Percentiles rank a stretch among this genome's conserved stretches.
These are phyloP conservation scores for Tetrax tetrax DNA, from an alignment of 2,113 vertebrate genomes.

Conservation along the genomic window DNA sequence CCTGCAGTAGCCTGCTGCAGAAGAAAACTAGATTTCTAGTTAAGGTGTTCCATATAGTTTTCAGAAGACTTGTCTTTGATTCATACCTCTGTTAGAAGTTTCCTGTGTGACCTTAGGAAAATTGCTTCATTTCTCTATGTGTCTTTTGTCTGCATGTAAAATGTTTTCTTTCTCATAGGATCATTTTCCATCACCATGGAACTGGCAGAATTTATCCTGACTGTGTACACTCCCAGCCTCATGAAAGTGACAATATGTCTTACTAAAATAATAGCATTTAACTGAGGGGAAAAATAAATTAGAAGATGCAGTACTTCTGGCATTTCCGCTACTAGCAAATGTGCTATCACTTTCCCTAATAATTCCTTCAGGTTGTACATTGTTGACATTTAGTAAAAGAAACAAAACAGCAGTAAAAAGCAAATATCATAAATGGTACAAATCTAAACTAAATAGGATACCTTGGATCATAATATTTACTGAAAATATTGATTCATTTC, in stretches of 20 bases:
- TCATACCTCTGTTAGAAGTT: background rate
- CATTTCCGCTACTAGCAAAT: conserved; percentile 51
- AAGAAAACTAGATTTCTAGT: background rate
- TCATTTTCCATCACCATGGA: background rate
- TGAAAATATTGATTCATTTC: conserved; percentile 34
- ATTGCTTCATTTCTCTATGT: background rate
- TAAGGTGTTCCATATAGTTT: background rate
- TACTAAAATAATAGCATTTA: background rate
- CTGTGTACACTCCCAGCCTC: background rate
- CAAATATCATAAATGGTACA: background rate
- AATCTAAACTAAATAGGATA: conserved; percentile 20
- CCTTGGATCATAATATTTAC: conserved; percentile 19
- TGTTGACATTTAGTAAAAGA: conserved; percentile 45
- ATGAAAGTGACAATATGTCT: background rate
- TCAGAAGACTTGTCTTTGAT: background rate
- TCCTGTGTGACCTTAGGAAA: background rate
- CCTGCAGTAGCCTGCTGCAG: background rate
- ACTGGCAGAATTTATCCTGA: background rate
- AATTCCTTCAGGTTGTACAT: conserved; percentile 41
- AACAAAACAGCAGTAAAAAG: conserved; percentile 52
- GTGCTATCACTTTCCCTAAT: background rate
- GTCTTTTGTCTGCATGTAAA: background rate
- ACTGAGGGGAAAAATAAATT: background rate
- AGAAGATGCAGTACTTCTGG: background rate
- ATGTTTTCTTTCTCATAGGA: background rate